phyloP scores from a whole-genome alignment of 2,113 vertebrate species.

The Elgaria multicarinata region DNA sequence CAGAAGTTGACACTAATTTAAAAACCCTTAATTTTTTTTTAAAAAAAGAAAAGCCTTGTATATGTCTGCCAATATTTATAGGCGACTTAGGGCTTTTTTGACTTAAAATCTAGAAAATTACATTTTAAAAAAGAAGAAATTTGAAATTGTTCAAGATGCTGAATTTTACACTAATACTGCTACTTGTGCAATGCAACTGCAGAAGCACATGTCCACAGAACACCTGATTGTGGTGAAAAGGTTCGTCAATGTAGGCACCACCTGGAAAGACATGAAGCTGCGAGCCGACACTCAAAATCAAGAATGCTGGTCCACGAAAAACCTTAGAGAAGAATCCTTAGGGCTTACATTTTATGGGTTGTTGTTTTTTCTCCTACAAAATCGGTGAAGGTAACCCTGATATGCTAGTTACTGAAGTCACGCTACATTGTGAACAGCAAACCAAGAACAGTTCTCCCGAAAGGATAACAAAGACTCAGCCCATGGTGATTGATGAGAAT shows the following conservation, averaged over 20 bases:
- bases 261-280: background rate
- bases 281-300: background rate
- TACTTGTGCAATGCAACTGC: constrained; percentile 22
- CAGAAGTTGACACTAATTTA: background rate
- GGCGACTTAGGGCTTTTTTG: background rate
- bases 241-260: background rate
- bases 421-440: constrained; percentile 65
- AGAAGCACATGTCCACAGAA: background rate
- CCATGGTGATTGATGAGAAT: constrained; percentile 89
- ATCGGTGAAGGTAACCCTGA: constrained; percentile 52
- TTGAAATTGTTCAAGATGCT: background rate
- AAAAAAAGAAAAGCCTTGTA: background rate
- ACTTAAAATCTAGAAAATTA: background rate
- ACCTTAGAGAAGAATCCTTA: constrained; percentile 51
- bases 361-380: constrained; percentile 37
- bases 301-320: constrained; percentile 1
- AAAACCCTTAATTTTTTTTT: background rate
- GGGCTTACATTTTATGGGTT: constrained; percentile 37
- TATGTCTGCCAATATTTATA: background rate
- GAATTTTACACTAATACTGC: background rate
- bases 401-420: constrained; percentile 53
- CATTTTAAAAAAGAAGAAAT: background rate
- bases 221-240: background rate
- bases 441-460: constrained; percentile 67
- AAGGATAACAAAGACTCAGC: constrained; percentile 82